phyloP scores from a whole-genome alignment of 2,113 vertebrate genomes.

The Poeciliopsis occidentalis region DNA sequence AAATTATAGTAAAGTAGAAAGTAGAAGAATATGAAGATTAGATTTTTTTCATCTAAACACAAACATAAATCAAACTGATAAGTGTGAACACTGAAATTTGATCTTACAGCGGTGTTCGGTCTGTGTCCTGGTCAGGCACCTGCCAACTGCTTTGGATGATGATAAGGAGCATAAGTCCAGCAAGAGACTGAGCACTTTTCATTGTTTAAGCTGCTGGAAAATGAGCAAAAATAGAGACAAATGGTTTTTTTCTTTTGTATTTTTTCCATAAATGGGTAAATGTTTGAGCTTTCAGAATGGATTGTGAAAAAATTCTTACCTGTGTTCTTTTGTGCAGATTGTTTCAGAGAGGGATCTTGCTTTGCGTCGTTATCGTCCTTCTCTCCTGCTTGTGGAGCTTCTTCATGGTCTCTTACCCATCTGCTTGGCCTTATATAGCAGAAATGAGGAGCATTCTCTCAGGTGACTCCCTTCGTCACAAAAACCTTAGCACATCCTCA shows the following conservation, averaged over 20 bases:
- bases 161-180: constrained; percentile 89
- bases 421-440: constrained; percentile 76
- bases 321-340: constrained; percentile 35
- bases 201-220: constrained; percentile 76
- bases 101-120: constrained; percentile 87
- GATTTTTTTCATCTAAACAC: not conserved
- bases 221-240: constrained; percentile 2
- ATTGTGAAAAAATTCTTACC: constrained; percentile 50
- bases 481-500: constrained; percentile 42
- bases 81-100: constrained; percentile 2
- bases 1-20: not conserved
- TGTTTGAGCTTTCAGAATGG: not conserved
- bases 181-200: constrained; percentile 85
- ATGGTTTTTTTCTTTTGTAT: not conserved
- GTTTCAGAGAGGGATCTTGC: constrained; percentile 16
- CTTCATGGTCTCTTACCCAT: constrained; percentile 58
- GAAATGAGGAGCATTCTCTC: constrained; percentile 58
- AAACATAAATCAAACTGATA: not conserved
- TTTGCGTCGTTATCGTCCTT: constrained; percentile 26
- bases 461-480: constrained; percentile 68
- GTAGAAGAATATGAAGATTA: too few relatives aligned
- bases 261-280: not conserved
- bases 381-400: constrained; percentile 57
- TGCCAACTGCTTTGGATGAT: constrained; percentile 91
- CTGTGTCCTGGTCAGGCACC: constrained; percentile 86